These are phyloP conservation scores for Empis stercorea DNA, from an alignment of 2,888 invertebrate genomes.

Conservation along the genomic window DNA sequence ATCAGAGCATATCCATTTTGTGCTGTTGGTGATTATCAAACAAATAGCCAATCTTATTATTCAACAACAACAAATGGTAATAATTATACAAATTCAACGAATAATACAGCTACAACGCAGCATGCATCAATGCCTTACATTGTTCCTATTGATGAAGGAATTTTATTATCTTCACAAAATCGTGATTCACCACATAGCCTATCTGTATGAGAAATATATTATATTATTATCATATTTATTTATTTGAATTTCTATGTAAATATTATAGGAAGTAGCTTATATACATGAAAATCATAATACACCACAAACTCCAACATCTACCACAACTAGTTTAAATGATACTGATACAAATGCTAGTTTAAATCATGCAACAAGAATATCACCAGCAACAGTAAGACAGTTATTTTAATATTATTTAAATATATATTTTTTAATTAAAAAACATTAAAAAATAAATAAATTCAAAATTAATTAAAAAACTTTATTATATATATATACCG, in stretches of 20 bases:
- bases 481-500: too few relatives aligned
- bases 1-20: slow-evolving; percentile 63
- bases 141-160: slow-evolving; percentile 55
- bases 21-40: slow-evolving; percentile 50
- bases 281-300: slow-evolving; percentile 32
- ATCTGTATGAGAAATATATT: slow-evolving; percentile 44
- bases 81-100: slow-evolving; percentile 44
- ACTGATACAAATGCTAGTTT: slow-evolving; percentile 43
- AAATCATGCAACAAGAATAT: slow-evolving; percentile 70
- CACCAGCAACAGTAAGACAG: slow-evolving; percentile 79
- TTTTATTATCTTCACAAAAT: slow-evolving; percentile 43
- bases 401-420: slow-evolving; percentile 8
- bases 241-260: not conserved
- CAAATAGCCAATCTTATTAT: slow-evolving; percentile 48
- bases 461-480: not conserved
- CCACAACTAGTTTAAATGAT: slow-evolving; percentile 37
- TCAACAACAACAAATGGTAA: slow-evolving; percentile 40
- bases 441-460: not conserved
- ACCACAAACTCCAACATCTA: slow-evolving; percentile 40
- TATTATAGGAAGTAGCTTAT: slow-evolving; percentile 32
- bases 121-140: slow-evolving; percentile 44
- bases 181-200: slow-evolving; percentile 56
- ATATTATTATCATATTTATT: not conserved
- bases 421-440: too few relatives aligned
- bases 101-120: slow-evolving; percentile 35